Evolutionary conservation across 1,140 invertebrate species (phyloP), one percentile per base, ranked within the genome.

Genomic region (Adoxophyes honmai): DNA sequence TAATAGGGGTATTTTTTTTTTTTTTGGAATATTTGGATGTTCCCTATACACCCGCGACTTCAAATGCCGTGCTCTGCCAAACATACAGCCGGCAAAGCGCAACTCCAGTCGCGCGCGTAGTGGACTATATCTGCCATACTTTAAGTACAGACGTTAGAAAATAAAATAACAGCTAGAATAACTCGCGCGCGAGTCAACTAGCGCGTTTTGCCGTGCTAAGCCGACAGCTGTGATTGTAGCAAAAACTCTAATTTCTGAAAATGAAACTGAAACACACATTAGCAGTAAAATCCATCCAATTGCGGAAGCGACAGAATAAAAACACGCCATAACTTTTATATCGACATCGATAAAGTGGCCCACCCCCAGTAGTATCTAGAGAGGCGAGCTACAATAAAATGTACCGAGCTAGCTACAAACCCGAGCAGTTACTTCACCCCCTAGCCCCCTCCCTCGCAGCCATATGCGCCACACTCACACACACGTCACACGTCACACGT

Each of bases 361-460:
- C 65, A 42, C 74, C 63, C 66, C 73, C 73, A 74, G 75, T 73
- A 74, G 82, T 84, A 86, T 86, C 81, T 81, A 83, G 79, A 85
- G 79, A 84, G 74, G 82, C 77, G 72, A 81, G 80, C 81, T 88
- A 88, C 85, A 88, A 86, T 88, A 88, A 88, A 88, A 88, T 88
- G 82, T 88, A 88, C 81, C 76, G 73, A 80, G 81, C 77, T 81
- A 81, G 78, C 80, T 81, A 82, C 82, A 79, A 85, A 77, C 80
- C 78, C 81, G 81, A 87, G 80, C 82, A 86, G 80, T 86, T 86
- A 83, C 76, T 79, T 68, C 62, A 53, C 61, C 65, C 57, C 52
- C 67, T 54, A 52, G 65, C 44, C 63, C 62, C 65, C 63, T 60
- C 52, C n/a, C n/a, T n/a, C n/a, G n/a, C 57, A 68, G 68, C 76